Percentiles rank a stretch among this genome's conserved stretches.
phyloP scores from a whole-genome alignment of 1,140 invertebrate species.

The Monomorium pharaonis region DNA sequence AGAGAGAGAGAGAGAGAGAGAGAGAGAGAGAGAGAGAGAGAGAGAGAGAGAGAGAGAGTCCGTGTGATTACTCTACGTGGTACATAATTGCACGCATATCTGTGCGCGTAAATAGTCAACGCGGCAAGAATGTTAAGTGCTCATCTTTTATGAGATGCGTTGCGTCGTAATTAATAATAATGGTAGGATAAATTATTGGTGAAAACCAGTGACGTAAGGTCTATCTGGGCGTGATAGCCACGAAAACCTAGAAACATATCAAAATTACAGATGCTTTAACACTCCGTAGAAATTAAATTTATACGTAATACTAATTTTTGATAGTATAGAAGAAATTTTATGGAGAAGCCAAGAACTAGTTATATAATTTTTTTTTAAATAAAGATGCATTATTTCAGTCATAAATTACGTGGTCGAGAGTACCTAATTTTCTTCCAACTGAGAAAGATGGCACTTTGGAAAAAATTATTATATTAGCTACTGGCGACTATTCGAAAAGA shows the following conservation, averaged over 20 bases:
- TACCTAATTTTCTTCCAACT: constrained; percentile 51
- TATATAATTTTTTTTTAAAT: constrained; percentile 24
- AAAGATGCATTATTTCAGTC: constrained; percentile 13
- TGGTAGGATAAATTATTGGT: constrained; percentile 40
- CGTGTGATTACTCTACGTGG: constrained; percentile 23
- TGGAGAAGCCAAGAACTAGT: background rate
- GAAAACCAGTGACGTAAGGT: background rate
- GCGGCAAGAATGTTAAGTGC: constrained; percentile 55
- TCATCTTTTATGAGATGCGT: constrained; percentile 21
- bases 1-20: constrained; percentile 12
- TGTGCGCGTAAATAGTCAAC: constrained; percentile 46
- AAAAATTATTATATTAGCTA: constrained; percentile 48
- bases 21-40: constrained; percentile 12
- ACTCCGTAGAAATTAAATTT: background rate
- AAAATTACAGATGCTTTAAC: constrained; percentile 13
- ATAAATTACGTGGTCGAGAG: constrained; percentile 47
- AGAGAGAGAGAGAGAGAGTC: constrained; percentile 9
- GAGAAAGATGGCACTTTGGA: constrained; percentile 26
- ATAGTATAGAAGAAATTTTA: background rate
- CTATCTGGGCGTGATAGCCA: background rate
- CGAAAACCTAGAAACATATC: constrained; percentile 9
- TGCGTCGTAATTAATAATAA: constrained; percentile 62
- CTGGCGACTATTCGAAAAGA: constrained; percentile 40
- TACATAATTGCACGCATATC: constrained; percentile 31
- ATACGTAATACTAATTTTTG: background rate